Base-by-base conservation (phyloP, 2,113 vertebrate genomes). In the Centropus unirufus region DNA sequence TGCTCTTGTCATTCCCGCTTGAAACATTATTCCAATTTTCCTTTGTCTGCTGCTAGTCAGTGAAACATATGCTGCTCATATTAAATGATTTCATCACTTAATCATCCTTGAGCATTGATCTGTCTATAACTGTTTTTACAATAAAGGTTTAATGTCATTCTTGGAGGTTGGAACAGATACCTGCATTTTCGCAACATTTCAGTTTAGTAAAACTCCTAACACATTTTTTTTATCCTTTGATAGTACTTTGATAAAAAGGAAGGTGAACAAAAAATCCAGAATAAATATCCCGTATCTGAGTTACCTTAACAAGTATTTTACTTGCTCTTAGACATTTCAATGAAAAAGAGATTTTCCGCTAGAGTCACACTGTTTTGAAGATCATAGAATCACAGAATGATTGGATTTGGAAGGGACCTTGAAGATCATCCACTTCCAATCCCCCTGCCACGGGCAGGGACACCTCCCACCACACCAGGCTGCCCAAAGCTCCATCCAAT, bases 71-170 rank as follows among this genome's bases (percentile, higher is more conserved):
- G 88, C 40, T 80, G 78, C 90, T 94, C 46, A 24, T 49, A 9
- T 36, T 20, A 70, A 85, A 34, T 26, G 47, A 46, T 69, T 87
- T 6, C 74, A 87, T 83, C 92, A 70, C 63, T 95, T 83, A 21
- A 85, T 82, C 87, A 87, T 34, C 92, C 59, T 6, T 5, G 12
- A 94, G 88, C 93, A 92, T 51, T 67, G 89, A 73, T 87, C 84
- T 88, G 32, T 10, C 82, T 62, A 47, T 49, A 73, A 62, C 39
- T 64, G 47, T 47, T 93, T 46, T 55, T 5, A 30, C 46, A 68
- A 62, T 74, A 80, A 91, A 78, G 74, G 82, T 85, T 93, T 88
- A 17, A 67, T 55, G 67, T 90, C 82, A 67, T 27, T 62, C 59
- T 46, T 42, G 52, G 62, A 62, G 67, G 20, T 7, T 66, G 36